Base-by-base conservation (phyloP, 1,140 invertebrate species). In the Macrosteles quadrilineatus region DNA sequence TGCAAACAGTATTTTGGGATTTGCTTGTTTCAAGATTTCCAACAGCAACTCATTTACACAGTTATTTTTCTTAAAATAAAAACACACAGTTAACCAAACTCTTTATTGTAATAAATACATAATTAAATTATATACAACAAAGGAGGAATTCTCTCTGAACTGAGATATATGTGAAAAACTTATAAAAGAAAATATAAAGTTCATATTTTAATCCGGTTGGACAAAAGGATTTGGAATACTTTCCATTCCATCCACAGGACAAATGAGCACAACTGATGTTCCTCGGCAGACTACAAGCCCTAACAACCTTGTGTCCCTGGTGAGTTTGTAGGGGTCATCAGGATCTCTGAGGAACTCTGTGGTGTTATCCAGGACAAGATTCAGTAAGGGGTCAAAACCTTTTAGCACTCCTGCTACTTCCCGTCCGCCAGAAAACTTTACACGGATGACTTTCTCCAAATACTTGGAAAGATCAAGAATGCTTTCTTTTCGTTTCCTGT, bases 181-280 rank as follows among this genome's bases (percentile, higher is more conserved):
- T n/a, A n/a, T n/a, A n/a, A n/a, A n/a, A n/a, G n/a, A n/a, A n/a
- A n/a, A n/a, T n/a, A n/a, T n/a, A n/a, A n/a, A n/a, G n/a, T n/a
- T n/a, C n/a, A n/a, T n/a, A n/a, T n/a, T n/a, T n/a, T n/a, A n/a
- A 67, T 94, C 93, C 78, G 95, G 91, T 71, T 92, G 89, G 73
- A 97, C 91, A 79, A 99, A 99, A 69, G 98, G 98, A 87, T 99
- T 99, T 70, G 94, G 89, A 80, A 99, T 99, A 27, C 94, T 89
- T 83, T 99, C 98, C 91, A 99, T 97, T 14, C 97, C 98, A 79
- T 99, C 98, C 71, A 96, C 90, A 0, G 98, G 98, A 83, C 96
- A 99, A 70, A 99, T 97, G 12, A 98, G 85, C 4, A 98, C 95
- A 50, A 99, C 93, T 17, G 95, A 95, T 29, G 97, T 98, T 27